Evolutionary conservation across 2,113 vertebrate genomes (phyloP).

Genomic region (Laterallus jamaicensis): DNA sequence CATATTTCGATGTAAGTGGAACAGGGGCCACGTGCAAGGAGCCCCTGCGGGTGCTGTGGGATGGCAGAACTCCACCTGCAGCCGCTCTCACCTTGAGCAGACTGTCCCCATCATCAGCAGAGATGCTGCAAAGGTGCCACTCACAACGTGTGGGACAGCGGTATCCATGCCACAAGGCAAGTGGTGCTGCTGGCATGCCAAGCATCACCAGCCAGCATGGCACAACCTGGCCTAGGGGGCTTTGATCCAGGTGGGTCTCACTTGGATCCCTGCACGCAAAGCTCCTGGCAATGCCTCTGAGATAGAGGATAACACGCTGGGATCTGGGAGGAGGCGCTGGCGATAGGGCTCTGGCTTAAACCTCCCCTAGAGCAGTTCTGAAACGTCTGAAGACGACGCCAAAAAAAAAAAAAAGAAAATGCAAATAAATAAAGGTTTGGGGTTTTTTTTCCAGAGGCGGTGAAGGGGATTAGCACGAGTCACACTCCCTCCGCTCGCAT

Average conservation of each 20-base stretch:
- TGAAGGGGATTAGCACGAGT: conserved; percentile 67
- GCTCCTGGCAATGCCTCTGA: not conserved
- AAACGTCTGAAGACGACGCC: not conserved
- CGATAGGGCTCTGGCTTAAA: not conserved
- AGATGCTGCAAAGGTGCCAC: not conserved
- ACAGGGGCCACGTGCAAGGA: not conserved
- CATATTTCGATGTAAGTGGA: not conserved
- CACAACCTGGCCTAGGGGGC: not conserved
- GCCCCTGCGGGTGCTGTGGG: not conserved
- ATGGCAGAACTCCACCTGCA: not conserved
- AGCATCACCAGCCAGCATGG: not conserved
- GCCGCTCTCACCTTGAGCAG: not conserved
- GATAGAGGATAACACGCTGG: not conserved
- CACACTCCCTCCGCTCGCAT: conserved; percentile 67
- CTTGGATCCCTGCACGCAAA: not conserved
- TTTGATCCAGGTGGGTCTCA: not conserved
- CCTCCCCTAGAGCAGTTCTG: not conserved
- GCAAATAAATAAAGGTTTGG: conserved; percentile 51
- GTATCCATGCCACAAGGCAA: not conserved
- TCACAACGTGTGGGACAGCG: not conserved
- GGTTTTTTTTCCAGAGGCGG: not conserved
- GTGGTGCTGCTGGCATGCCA: not conserved
- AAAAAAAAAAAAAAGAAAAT: not conserved
- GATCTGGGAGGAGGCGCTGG: not conserved
- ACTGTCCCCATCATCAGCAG: rapidly evolving